Evolutionary conservation across 2,797 vertebrate species (phyloP), one percentile per base, ranked within the genome.

Genomic region (Danio kyathit): DNA sequence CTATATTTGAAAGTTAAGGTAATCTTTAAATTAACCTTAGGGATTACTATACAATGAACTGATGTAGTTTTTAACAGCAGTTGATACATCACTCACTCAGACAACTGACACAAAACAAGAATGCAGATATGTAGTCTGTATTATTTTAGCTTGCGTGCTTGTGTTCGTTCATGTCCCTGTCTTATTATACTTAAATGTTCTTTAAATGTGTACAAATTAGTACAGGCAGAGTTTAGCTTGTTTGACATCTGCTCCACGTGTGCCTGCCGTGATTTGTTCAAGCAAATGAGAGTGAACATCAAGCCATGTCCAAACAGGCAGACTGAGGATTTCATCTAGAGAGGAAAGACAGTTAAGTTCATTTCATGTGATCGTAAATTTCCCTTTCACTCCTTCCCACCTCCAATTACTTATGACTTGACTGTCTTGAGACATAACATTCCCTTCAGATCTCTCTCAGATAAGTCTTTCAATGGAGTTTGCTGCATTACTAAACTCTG

Each of bases 401-500:
- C 59, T 75, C 59, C 5, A 51, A 64, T 41, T 63, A 51, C 48
- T 72, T 79, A n/a, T 44, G 67, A 61, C 38, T 52, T 19, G 40
- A 72, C 67, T 54, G 59, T 72, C 67, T 80, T 54, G 16, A 80
- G 77, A 80, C 67, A 64, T 72, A 63, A 72, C 57, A 64, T 29
- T 13, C 38, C 43, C 59, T 64, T 70, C 29, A 63, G 57, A 80
- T 80, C 69, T 64, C 19, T 44, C 38, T 52, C n/a, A 63, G 69
- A 80, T 72, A 80, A 80, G 48, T 17, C 48, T 46, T 72, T 46
- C 48, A 64, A 0, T 80, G 69, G 59, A 80, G 46, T 79, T 46
- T 54, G 17, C 57, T 52, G 65, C 1, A 1, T 60, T 69, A 49
- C 6, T 5, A 46, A 79, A 61, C 0, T 4, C 21, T 79, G 57